Percentiles rank a stretch among this genome's conserved stretches.
phyloP scores from a whole-genome alignment of 1,140 invertebrate genomes.

The Phortica variegata region DNA sequence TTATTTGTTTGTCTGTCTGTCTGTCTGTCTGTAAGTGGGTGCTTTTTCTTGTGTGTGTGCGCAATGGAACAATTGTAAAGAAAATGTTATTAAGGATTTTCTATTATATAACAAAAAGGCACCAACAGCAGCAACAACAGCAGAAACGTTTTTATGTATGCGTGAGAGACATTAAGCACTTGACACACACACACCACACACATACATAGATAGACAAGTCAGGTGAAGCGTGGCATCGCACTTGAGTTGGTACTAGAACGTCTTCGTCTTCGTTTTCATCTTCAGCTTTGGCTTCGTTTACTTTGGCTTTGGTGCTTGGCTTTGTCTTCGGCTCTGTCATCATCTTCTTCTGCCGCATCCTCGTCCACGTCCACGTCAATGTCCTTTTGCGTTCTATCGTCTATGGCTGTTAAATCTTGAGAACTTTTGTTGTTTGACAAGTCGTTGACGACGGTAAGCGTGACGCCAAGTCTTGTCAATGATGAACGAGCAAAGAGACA shows the following conservation, averaged over 20 bases:
- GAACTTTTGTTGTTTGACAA: too few relatives aligned
- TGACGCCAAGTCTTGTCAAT: too few relatives aligned
- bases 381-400: too few relatives aligned
- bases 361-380: too few relatives aligned
- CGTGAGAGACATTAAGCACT: slow-evolving; percentile 38
- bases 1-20: too few relatives aligned
- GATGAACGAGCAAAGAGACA: too few relatives aligned
- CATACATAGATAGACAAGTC: too few relatives aligned
- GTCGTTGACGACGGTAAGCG: too few relatives aligned
- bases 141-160: neutral
- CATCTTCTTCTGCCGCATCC: too few relatives aligned
- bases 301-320: neutral
- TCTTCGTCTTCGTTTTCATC: neutral
- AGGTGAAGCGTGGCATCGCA: neutral
- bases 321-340: neutral
- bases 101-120: slow-evolving; percentile 53
- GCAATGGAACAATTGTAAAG: slow-evolving; percentile 50
- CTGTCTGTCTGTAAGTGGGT: too few relatives aligned
- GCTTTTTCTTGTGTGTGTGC: too few relatives aligned
- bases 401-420: too few relatives aligned
- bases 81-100: slow-evolving; percentile 56
- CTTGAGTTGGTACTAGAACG: neutral
- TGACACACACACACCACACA: slow-evolving; percentile 40
- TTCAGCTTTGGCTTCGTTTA: neutral
- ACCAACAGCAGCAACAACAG: slow-evolving; percentile 30